Conservation (phyloP, 2,113 vertebrate species). For the Cochlearius cochlearius region DNA sequence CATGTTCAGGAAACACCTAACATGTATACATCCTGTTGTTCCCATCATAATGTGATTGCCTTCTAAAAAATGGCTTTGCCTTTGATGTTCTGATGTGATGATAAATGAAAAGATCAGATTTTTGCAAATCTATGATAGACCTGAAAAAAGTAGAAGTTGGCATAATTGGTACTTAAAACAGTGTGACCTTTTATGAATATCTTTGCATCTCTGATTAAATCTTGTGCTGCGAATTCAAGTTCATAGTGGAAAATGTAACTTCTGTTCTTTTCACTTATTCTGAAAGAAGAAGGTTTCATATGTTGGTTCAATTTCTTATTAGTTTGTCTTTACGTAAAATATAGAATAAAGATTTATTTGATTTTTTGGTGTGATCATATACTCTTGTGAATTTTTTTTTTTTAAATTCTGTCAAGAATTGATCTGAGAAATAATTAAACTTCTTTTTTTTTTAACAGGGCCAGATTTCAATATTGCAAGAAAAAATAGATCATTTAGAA, state of each 20-base stretch:
- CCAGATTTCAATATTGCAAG: constrained; percentile 85
- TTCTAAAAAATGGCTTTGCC: neutral
- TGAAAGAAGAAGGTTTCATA: neutral
- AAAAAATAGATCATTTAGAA: constrained; percentile 92
- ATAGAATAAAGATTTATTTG: neutral
- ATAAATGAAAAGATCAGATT: neutral
- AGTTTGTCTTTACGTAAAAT: neutral
- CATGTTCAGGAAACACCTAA: neutral
- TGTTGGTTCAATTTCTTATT: neutral
- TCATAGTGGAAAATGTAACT: neutral
- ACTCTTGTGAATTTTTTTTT: neutral
- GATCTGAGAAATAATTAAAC: neutral
- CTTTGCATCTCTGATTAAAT: neutral
- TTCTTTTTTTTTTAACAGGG: constrained; percentile 71
- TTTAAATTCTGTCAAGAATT: neutral
- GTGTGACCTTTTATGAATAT: neutral
- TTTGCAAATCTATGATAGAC: neutral
- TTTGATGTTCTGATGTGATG: neutral
- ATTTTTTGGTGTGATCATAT: neutral
- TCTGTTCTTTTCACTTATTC: neutral
- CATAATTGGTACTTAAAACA: neutral
- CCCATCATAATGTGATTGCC: neutral
- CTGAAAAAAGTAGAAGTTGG: neutral
- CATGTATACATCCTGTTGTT: neutral
- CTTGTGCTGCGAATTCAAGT: neutral